Conservation (phyloP, 2,113 vertebrate species). For the Eulemur rufifrons region DNA sequence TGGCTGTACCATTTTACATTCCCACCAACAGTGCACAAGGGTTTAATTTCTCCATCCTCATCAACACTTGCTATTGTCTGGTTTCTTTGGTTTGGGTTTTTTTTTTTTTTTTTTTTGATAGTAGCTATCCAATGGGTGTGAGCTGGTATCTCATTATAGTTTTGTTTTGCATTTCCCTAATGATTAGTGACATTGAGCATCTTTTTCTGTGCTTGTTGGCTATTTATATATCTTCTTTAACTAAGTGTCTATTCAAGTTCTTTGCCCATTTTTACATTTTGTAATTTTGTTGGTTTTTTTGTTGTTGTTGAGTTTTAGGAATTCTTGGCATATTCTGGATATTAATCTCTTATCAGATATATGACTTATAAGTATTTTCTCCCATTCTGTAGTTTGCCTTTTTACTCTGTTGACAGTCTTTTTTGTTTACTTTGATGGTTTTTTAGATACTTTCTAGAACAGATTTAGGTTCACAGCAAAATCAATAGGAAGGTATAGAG, state of each 20-base stretch:
- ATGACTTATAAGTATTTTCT: too few species aligned
- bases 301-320: neutral
- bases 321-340: neutral
- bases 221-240: neutral
- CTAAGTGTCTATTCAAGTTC: neutral
- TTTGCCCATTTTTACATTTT: neutral
- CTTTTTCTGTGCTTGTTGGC: neutral
- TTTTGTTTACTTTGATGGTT: neutral
- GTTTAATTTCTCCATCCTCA: neutral
- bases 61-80: neutral
- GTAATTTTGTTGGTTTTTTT: neutral
- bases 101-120: neutral
- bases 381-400: too few species aligned
- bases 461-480: neutral
- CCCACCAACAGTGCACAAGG: neutral
- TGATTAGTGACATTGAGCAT: neutral
- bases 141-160: neutral
- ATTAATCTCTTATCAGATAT: too few species aligned
- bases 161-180: neutral
- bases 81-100: too few species aligned
- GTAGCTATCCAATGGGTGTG: neutral
- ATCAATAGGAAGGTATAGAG: neutral
- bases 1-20: neutral
- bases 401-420: too few species aligned
- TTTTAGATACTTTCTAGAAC: neutral